Percentiles rank a stretch among this genome's conserved stretches.
phyloP scores from a whole-genome alignment of 2,888 invertebrate genomes.

The Phorcus lineatus region DNA sequence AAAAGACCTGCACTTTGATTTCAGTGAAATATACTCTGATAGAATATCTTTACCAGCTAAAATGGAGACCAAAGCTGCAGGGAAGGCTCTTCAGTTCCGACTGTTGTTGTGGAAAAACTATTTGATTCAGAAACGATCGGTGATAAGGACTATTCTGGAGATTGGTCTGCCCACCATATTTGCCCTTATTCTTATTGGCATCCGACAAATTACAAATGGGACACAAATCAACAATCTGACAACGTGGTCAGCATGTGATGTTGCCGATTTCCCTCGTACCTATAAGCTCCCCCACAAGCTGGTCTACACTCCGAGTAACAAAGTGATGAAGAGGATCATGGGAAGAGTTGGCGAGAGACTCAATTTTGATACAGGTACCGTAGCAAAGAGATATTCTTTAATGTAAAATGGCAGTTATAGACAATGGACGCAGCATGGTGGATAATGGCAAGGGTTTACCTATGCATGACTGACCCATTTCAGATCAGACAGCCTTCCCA shows the following conservation, averaged over 20 bases:
- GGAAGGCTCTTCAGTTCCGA: slow-evolving; percentile 76
- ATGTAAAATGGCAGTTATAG: no score
- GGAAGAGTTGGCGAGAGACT: slow-evolving; percentile 25
- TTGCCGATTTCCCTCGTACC: slow-evolving; percentile 37
- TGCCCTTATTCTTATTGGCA: slow-evolving; percentile 81
- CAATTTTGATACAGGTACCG: slow-evolving; percentile 23
- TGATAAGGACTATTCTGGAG: slow-evolving; percentile 82
- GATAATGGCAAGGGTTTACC: no score
- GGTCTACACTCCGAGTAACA: slow-evolving; percentile 55
- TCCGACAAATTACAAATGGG: slow-evolving; percentile 83
- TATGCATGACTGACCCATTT: no score
- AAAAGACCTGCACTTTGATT: no score
- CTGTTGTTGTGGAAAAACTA: slow-evolving; percentile 91
- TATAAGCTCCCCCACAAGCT: slow-evolving; percentile 36
- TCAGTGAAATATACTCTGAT: no score
- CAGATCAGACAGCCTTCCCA: no score
- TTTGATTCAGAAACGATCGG: slow-evolving; percentile 85
- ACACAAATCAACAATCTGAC: slow-evolving; percentile 70
- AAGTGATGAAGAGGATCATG: slow-evolving; percentile 53
- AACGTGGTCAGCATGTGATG: slow-evolving; percentile 58
- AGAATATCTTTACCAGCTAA: no score
- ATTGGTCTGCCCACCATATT: slow-evolving; percentile 76
- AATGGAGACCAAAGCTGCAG: neutral
- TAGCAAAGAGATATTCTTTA: neutral
- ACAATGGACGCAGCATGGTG: no score